Conservation (phyloP, 2,113 vertebrate species). For the Nanorana parkeri region DNA sequence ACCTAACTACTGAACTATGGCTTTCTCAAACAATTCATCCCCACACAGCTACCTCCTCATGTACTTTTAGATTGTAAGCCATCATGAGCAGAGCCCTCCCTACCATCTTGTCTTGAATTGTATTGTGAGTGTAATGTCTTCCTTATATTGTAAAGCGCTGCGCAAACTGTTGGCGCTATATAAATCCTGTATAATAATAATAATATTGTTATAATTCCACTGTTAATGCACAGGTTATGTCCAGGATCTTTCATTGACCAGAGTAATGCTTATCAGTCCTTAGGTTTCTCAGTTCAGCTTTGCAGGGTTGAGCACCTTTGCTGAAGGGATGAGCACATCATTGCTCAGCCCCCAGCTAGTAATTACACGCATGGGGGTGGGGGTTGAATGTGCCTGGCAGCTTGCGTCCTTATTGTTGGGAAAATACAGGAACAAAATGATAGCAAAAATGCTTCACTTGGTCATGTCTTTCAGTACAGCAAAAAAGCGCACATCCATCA, state of each 20-base stretch:
- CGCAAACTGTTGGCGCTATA: too few relatives aligned
- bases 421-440: constrained; percentile 41
- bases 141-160: too few relatives aligned
- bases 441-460: constrained; percentile 8
- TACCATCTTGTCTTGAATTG: too few relatives aligned
- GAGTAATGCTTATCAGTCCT: constrained; percentile 34
- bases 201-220: too few relatives aligned
- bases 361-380: constrained; percentile 64
- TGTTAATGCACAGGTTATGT: not conserved
- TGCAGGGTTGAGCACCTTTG: not conserved
- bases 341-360: constrained; percentile 59
- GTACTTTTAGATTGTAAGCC: too few relatives aligned
- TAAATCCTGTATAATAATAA: too few relatives aligned
- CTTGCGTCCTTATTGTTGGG: constrained; percentile 46
- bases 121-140: too few relatives aligned
- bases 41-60: too few relatives aligned
- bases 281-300: constrained; percentile 17
- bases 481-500: constrained; percentile 26
- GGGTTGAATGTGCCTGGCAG: constrained; percentile 60
- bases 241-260: constrained; percentile 26
- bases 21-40: too few relatives aligned
- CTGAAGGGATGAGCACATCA: constrained; percentile 36
- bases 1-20: too few relatives aligned
- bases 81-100: too few relatives aligned
- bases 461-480: not conserved